Evolutionary conservation across 2,888 invertebrate species (phyloP), one percentile per base, ranked within the genome.

Genomic region (Brassicogethes aeneus): DNA sequence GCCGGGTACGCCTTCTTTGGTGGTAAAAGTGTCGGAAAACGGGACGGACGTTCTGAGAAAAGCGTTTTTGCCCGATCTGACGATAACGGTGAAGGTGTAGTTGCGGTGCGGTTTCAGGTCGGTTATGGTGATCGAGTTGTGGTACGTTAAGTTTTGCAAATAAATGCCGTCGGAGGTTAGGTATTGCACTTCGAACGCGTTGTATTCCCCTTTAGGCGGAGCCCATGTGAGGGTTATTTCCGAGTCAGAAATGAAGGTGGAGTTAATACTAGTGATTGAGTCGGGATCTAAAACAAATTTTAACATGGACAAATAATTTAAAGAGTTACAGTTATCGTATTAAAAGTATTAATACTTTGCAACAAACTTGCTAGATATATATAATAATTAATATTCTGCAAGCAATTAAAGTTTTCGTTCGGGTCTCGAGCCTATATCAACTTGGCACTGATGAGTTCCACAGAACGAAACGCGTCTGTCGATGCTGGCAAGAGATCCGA

Each of bases 81-180:
- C 88, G 39, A 85, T 82, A 30, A 93, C 81, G 0, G 92, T 91
- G 68, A 93, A 93, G 1, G 90, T 91, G 66, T 93, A 93, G 60
- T 83, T 82, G 50, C 86, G 75, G 70, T 90, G 84, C 1, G 93
- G 92, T 51, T 80, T 82, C 51, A 93, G 72, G 32, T 79, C 81
- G 23, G 65, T 71, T 37, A 90, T 80, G 14, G 79, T 79, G 41
- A 85, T 83, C 41, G 73, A 74, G 56, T 80, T 82, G 53, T 74
- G 73, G 14, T 75, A 68, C 0, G 89, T 87, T 48, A 82, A 70
- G 62, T 86, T 89, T 64, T 83, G 80, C 2, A 82, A 75, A 29
- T 83, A 71, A 34, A 72, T 68, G 41, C 79, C 81, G 47, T 85
- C 82, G 0, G 81, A 75, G 44, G 81, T 82, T 34, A 86, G 69